phyloP scores from a whole-genome alignment of 1,140 invertebrate species.

The Lasioglossum albipes region DNA sequence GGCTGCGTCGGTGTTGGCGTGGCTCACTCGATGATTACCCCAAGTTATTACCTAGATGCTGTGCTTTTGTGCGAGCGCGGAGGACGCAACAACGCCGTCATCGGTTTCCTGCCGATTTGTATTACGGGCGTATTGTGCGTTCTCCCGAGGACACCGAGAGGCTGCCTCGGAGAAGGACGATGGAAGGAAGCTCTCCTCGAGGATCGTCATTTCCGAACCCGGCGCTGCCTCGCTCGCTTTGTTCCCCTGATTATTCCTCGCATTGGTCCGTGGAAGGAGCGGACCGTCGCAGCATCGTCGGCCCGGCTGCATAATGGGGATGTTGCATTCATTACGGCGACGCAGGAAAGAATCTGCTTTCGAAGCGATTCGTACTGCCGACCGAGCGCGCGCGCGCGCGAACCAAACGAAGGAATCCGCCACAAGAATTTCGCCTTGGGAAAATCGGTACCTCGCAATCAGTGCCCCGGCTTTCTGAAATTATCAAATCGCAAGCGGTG shows the following conservation, averaged over 20 bases:
- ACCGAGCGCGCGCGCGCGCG: background rate
- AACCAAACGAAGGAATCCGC: background rate
- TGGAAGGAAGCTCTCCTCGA: slow-evolving; percentile 51
- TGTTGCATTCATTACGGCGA: slow-evolving; percentile 47
- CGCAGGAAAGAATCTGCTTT: slow-evolving; percentile 29
- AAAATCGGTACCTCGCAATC: background rate
- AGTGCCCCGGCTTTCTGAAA: background rate
- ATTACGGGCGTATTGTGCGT: slow-evolving; percentile 43
- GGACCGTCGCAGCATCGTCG: slow-evolving; percentile 5
- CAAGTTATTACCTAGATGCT: slow-evolving; percentile 74
- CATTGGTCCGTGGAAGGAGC: slow-evolving; percentile 55
- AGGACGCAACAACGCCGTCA: slow-evolving; percentile 52
- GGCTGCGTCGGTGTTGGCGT: slow-evolving; percentile 4
- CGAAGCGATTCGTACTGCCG: slow-evolving; percentile 23
- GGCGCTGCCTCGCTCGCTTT: slow-evolving; percentile 46
- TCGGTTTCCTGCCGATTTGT: slow-evolving; percentile 56
- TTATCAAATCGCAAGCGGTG: background rate
- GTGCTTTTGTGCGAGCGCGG: slow-evolving; percentile 65
- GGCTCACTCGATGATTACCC: slow-evolving; percentile 73
- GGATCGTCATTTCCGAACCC: slow-evolving; percentile 61
- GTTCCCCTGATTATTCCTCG: slow-evolving; percentile 61
- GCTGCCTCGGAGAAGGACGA: slow-evolving; percentile 13
- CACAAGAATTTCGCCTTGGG: background rate
- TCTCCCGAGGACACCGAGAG: slow-evolving; percentile 27
- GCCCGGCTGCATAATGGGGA: slow-evolving; percentile 50